phyloP scores from a whole-genome alignment of 1,140 invertebrate species.

The Daktulosphaira vitifoliae region DNA sequence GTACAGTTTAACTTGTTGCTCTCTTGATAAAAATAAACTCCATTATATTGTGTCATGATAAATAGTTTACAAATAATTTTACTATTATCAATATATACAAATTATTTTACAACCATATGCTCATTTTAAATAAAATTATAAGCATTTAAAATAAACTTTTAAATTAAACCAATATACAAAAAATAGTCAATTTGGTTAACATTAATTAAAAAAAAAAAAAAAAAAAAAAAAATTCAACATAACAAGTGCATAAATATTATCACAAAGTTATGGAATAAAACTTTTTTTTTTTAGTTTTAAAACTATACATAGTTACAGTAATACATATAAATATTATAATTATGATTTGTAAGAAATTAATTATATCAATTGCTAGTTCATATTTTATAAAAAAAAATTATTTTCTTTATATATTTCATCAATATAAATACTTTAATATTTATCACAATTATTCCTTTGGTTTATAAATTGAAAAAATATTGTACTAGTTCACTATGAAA shows the following conservation, averaged over 20 bases:
- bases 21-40: no score
- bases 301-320: slow-evolving; percentile 13
- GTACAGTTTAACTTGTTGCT: background rate
- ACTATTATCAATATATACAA: no score
- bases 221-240: background rate
- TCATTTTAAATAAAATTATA: no score
- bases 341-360: slow-evolving; percentile 30
- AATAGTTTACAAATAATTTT: no score
- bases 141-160: no score
- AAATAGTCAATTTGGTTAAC: no score
- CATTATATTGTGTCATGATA: no score
- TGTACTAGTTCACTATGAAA: slow-evolving; percentile 16
- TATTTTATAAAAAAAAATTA: slow-evolving; percentile 16
- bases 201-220: no score
- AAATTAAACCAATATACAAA: no score
- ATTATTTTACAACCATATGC: no score
- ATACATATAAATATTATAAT: slow-evolving; percentile 8
- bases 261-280: slow-evolving; percentile 23
- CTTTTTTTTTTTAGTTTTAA: background rate
- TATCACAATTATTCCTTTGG: slow-evolving; percentile 33
- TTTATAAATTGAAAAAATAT: slow-evolving; percentile 30
- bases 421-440: slow-evolving; percentile 20
- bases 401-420: slow-evolving; percentile 4
- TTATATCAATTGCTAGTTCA: slow-evolving; percentile 24
- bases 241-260: slow-evolving; percentile 32